Base-by-base conservation (phyloP, 2,113 vertebrate species). In the Chaetura pelagica region DNA sequence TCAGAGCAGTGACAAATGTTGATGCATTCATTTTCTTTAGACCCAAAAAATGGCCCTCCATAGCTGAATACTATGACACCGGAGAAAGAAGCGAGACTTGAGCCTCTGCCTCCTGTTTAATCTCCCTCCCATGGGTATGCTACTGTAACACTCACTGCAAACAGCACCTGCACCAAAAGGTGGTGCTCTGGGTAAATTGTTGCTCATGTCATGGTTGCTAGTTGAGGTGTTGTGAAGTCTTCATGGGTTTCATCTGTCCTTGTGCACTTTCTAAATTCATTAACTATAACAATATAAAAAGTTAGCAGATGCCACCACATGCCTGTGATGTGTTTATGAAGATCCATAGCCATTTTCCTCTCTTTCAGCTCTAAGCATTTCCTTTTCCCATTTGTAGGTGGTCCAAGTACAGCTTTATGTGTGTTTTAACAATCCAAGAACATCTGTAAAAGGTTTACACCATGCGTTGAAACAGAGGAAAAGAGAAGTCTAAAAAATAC, bases 231-330 rank as follows among this genome's bases (percentile, higher is more conserved):
- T 54, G 35, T 15, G 32, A 67, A n/a, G 34, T 5, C 20, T 80
- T 32, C 0, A 0, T 34, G 49, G 30, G 34, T 86, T 82, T 75
- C 21, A 1, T 3, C 12, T 48, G 34, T 57, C 9, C 6, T 32
- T 64, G 21, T 58, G 48, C 20, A 80, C 6, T 5, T 22, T 24
- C 46, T 10, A 26, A 48, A 19, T 32, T 48, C 4, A 30, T 59
- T 38, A 77, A 30, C 26, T 49, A 9, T 16, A 4, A 51, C 29
- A 30, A 4, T 20, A 46, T 32, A 51, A 59, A 35, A 29, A 68
- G 29, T 19, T 64, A 59, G 26, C 22, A 75, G 35, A 34, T 67
- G 52, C 8, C 35, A 48, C 35, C 2, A 4, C 20, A 35, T 0
- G 0, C 21, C 69, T 54, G 9, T 51, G 23, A 13, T 55, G 12